These are phyloP conservation scores for Chiroxiphia lanceolata DNA, from an alignment of 2,797 vertebrate genomes.

Conservation along the genomic window DNA sequence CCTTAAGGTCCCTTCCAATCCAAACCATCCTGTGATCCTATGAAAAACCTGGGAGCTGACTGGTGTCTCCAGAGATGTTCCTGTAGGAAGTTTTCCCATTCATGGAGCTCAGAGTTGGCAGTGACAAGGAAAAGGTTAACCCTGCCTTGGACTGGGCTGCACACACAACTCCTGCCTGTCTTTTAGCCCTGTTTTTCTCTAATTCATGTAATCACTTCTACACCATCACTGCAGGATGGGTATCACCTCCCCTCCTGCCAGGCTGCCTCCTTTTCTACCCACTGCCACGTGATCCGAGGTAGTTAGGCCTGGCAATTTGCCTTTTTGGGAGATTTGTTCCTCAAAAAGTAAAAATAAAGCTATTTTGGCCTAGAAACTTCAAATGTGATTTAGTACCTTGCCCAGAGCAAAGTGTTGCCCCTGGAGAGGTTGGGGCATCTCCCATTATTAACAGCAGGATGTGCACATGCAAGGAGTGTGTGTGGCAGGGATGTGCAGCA, in stretches of 20 bases:
- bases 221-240: neutral
- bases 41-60: neutral
- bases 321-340: neutral
- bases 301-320: neutral
- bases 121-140: too few relatives aligned
- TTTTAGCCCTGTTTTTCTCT: too few relatives aligned
- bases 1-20: neutral
- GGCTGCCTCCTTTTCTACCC: neutral
- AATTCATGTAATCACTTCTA: too few relatives aligned
- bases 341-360: neutral
- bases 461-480: neutral
- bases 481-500: neutral
- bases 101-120: too few relatives aligned
- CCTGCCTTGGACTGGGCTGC: too few relatives aligned
- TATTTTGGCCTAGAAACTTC: conserved; percentile 53
- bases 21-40: neutral
- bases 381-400: conserved; percentile 36
- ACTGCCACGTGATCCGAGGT: neutral
- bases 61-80: neutral
- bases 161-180: too few relatives aligned
- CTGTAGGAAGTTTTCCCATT: too few relatives aligned
- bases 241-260: neutral
- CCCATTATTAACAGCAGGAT: conserved; percentile 22
- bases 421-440: neutral
- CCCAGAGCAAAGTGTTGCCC: neutral